A percentile compares a stretch with the other conserved stretches of the same genome.
Conservation (phyloP, 2,113 vertebrate species). For the Climacteris rufus region DNA sequence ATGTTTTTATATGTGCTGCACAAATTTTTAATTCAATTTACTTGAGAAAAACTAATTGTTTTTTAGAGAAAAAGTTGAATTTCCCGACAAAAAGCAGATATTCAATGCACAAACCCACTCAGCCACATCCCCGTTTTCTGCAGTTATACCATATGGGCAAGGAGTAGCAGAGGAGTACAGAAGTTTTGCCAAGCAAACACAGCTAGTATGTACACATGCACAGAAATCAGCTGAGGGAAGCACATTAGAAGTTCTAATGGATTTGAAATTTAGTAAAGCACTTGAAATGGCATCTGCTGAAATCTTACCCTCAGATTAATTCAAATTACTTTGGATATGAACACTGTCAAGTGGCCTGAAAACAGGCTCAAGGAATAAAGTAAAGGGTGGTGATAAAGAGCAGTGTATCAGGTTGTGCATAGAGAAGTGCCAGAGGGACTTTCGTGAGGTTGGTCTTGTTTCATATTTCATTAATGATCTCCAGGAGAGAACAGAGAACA, state of each 20-base stretch:
- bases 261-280: conserved; percentile 59
- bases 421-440: background rate
- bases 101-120: background rate
- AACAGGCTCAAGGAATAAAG: conserved; percentile 44
- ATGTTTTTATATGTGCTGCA: background rate
- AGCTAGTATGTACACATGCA: background rate
- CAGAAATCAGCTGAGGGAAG: conserved; percentile 18
- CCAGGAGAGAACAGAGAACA: background rate
- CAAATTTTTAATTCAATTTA: conserved; percentile 8
- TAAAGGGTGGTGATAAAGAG: conserved; percentile 39
- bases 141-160: background rate
- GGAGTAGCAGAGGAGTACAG: background rate
- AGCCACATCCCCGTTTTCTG: background rate
- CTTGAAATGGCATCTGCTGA: conserved; percentile 61
- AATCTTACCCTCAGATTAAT: conserved; percentile 61
- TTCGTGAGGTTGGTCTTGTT: conserved; percentile 31
- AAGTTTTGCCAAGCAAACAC: background rate
- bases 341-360: conserved; percentile 57
- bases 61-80: background rate
- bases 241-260: conserved; percentile 43
- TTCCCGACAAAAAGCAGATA: background rate
- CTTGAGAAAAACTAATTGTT: background rate
- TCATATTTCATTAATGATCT: conserved; percentile 47
- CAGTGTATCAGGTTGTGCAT: background rate
- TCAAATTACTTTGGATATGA: conserved; percentile 53